phyloP scores from a whole-genome alignment of 1,140 invertebrate genomes.

The Hydropsyche tenuis region DNA sequence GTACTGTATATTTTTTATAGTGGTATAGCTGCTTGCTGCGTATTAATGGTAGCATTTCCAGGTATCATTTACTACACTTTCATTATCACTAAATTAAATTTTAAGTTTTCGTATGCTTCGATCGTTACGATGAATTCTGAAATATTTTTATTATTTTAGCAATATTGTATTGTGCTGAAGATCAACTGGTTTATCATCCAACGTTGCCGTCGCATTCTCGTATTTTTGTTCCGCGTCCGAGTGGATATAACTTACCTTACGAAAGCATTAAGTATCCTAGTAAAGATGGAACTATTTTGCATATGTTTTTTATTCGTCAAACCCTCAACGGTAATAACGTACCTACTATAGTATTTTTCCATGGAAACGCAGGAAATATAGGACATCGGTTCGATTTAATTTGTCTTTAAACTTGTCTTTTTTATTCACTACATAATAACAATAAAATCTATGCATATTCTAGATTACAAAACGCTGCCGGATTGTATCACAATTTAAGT shows the following conservation, averaged over 20 bases:
- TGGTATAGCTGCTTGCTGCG: background rate
- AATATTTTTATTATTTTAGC: constrained; percentile 59
- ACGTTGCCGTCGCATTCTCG: constrained; percentile 86
- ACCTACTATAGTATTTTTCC: constrained; percentile 88
- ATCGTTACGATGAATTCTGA: too few relatives aligned
- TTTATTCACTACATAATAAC: background rate
- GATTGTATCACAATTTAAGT: constrained; percentile 78
- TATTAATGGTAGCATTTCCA: constrained; percentile 4
- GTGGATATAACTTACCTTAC: constrained; percentile 81
- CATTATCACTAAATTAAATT: background rate
- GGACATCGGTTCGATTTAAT: constrained; percentile 75
- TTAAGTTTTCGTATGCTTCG: background rate
- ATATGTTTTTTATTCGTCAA: constrained; percentile 88
- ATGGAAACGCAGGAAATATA: constrained; percentile 97
- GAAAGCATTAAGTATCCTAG: constrained; percentile 82
- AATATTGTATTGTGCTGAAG: constrained; percentile 84
- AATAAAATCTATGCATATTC: constrained; percentile 29
- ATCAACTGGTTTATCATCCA: constrained; percentile 87
- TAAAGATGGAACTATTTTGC: constrained; percentile 80
- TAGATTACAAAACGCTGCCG: constrained; percentile 78
- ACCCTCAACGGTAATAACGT: constrained; percentile 68
- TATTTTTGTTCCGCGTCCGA: constrained; percentile 84
- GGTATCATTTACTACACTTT: constrained; percentile 12
- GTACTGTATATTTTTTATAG: constrained; percentile 16
- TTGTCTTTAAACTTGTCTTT: background rate